phyloP scores from a whole-genome alignment of 2,888 invertebrate genomes.

The Acleris emargana region DNA sequence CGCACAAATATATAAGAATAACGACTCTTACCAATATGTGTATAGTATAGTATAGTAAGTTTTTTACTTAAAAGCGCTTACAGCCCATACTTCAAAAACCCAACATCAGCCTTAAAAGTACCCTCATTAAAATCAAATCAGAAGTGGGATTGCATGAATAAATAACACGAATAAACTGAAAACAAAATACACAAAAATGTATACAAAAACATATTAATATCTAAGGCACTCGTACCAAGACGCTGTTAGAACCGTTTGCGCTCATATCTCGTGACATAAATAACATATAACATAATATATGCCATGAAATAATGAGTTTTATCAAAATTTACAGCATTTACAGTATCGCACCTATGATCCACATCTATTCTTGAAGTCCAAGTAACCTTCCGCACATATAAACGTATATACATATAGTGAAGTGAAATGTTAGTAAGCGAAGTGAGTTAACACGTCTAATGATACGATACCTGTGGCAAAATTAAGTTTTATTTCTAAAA shows the following conservation, averaged over 20 bases:
- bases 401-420: constrained; percentile 60
- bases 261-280: constrained; percentile 25
- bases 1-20: not conserved
- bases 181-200: constrained; percentile 52
- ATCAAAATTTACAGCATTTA: constrained; percentile 71
- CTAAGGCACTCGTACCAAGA: constrained; percentile 82
- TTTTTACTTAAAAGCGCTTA: not conserved
- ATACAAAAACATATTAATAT: constrained; percentile 60
- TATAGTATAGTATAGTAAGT: too few relatives aligned
- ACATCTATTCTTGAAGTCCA: constrained; percentile 84
- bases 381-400: constrained; percentile 64
- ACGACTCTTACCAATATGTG: constrained; percentile 1
- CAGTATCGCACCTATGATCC: constrained; percentile 77
- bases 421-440: constrained; percentile 76
- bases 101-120: constrained; percentile 1
- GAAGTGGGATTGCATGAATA: constrained; percentile 36
- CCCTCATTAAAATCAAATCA: constrained; percentile 21
- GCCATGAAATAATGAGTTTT: constrained; percentile 27
- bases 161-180: constrained; percentile 46
- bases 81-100: not conserved
- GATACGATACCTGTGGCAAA: constrained; percentile 21
- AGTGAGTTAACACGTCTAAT: constrained; percentile 46
- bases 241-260: constrained; percentile 73
- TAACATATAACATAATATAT: constrained; percentile 5
- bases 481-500: constrained; percentile 14